A percentile compares a stretch with the other conserved stretches of the same genome.
Conservation (phyloP, 2,797 vertebrate genomes). For the Emydoidea blandingii region DNA sequence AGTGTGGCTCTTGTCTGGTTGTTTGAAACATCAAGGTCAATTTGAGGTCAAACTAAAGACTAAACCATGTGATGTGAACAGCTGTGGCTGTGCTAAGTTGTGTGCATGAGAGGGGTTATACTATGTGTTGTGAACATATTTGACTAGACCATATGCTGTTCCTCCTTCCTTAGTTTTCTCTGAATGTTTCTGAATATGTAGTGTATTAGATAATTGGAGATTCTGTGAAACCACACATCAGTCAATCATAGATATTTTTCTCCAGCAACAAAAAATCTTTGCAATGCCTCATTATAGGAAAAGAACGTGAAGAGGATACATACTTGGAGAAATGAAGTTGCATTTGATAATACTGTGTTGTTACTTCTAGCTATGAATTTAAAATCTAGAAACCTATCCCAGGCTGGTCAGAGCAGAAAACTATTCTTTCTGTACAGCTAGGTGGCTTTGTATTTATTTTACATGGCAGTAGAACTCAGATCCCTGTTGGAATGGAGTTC, state of each 20-base stretch:
- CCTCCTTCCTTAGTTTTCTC: neutral
- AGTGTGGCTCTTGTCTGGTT: constrained; percentile 44
- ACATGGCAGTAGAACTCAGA: neutral
- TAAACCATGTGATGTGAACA: neutral
- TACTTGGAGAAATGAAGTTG: neutral
- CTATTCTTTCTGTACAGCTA: neutral
- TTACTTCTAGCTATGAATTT: neutral
- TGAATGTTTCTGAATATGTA: neutral
- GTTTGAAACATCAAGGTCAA: constrained; percentile 29
- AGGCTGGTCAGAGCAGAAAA: neutral
- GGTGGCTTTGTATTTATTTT: neutral
- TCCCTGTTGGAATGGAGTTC: neutral
- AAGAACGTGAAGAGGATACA: neutral
- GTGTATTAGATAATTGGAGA: neutral
- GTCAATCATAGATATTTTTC: neutral
- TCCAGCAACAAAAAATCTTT: neutral
- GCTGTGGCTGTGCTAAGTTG: neutral
- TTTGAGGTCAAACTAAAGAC: constrained; percentile 14
- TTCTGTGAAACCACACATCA: neutral
- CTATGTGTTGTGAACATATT: neutral
- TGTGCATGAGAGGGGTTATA: neutral
- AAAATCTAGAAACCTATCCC: neutral
- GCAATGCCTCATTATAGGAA: neutral
- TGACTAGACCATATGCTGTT: neutral
- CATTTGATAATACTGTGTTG: neutral